Evolutionary conservation across 2,888 invertebrate species (phyloP).

Genomic region (Bugulina stolonifera): DNA sequence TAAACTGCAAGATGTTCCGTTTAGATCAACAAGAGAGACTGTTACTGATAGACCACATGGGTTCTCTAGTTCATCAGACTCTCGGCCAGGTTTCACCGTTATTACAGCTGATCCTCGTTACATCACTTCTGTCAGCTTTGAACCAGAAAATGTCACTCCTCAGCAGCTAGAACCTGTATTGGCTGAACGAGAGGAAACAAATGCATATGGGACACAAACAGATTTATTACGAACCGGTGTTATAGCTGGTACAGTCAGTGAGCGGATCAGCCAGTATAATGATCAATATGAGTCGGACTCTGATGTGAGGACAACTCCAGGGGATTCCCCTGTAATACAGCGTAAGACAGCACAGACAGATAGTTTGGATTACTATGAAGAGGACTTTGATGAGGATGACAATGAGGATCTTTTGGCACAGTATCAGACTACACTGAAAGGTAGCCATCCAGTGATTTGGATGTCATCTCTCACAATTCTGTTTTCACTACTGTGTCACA

Average conservation of each 20-base stretch:
- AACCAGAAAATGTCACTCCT: neutral
- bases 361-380: neutral
- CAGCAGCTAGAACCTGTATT: neutral
- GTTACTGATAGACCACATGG: neutral
- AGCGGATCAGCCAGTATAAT: neutral
- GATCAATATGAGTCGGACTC: neutral
- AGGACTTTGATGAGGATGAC: neutral
- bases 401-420: neutral
- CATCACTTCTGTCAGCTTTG: neutral
- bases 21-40: neutral
- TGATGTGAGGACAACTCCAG: too few species aligned
- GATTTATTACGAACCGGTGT: constrained; percentile 1
- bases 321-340: neutral
- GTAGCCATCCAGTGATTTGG: neutral
- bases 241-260: neutral
- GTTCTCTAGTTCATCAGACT: neutral
- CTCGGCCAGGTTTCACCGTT: neutral
- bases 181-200: neutral
- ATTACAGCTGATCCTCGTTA: neutral
- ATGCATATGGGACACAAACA: neutral
- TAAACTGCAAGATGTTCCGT: too few species aligned
- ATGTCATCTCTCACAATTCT: neutral
- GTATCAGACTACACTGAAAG: neutral
- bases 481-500: too few species aligned
- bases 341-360: neutral